Conservation (phyloP, 1,140 invertebrate species). For the Hydropsyche tenuis region DNA sequence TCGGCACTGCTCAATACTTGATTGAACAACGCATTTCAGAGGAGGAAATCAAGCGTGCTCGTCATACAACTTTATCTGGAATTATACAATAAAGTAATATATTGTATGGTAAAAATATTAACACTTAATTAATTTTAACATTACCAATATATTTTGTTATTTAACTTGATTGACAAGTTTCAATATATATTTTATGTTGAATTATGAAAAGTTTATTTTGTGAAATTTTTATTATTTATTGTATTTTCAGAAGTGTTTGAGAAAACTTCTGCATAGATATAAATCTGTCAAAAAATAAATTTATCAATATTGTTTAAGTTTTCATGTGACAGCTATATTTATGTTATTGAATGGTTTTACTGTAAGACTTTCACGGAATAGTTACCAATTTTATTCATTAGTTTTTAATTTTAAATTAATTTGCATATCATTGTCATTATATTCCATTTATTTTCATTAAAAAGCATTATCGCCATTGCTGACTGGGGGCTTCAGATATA, state of each 20-base stretch:
- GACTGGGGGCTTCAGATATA: conserved; percentile 37
- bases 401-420: conserved; percentile 27
- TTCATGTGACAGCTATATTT: conserved; percentile 22
- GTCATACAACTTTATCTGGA: conserved; percentile 82
- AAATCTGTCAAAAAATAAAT: background rate
- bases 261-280: background rate
- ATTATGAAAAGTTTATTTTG: conserved; percentile 7
- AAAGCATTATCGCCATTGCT: conserved; percentile 29
- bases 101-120: conserved; percentile 1
- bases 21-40: conserved; percentile 95
- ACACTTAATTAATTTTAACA: conserved; percentile 8
- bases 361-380: conserved; percentile 6
- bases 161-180: conserved; percentile 21
- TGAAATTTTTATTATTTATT: conserved; percentile 23
- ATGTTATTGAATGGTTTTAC: conserved; percentile 2
- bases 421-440: conserved; percentile 34
- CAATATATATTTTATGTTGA: conserved; percentile 19
- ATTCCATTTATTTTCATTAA: conserved; percentile 24
- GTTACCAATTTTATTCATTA: conserved; percentile 15
- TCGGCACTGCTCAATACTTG: conserved; percentile 89
- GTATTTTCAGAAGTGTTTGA: conserved; percentile 4
- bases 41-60: conserved; percentile 91
- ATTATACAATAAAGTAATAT: conserved; percentile 65
- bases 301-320: conserved; percentile 3
- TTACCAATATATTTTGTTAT: conserved; percentile 22